A percentile compares a stretch with the other conserved stretches of the same genome.
phyloP scores from a whole-genome alignment of 2,113 vertebrate genomes.

The Amazona guildingii region DNA sequence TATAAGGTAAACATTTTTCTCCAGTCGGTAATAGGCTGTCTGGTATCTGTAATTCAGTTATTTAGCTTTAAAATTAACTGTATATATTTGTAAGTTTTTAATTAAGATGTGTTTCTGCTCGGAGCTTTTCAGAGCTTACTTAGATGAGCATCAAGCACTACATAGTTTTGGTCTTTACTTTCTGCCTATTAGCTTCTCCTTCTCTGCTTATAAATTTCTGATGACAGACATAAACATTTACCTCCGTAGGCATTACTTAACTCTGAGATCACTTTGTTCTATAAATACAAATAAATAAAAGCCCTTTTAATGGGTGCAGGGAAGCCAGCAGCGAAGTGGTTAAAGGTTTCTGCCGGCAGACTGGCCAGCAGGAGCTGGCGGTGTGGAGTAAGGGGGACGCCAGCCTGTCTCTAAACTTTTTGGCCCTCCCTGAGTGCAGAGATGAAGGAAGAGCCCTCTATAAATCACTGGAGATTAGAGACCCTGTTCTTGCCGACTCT shows the following conservation, averaged over 20 bases:
- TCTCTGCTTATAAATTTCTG: conserved; percentile 67
- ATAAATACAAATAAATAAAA: conserved; percentile 72
- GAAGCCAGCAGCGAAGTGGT: conserved; percentile 72
- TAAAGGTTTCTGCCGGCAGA: conserved; percentile 76
- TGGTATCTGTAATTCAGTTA: conserved; percentile 57
- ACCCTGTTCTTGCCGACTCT: conserved; percentile 88
- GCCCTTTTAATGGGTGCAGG: conserved; percentile 54
- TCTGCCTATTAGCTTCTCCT: conserved; percentile 51
- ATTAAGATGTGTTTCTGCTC: conserved; percentile 50
- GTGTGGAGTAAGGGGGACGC: conserved; percentile 85
- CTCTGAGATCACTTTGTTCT: conserved; percentile 68
- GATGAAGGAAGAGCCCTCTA: conserved; percentile 91
- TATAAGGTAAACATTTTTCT: conserved; percentile 54
- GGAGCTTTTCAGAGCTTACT: conserved; percentile 51
- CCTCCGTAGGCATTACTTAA: conserved; percentile 63
- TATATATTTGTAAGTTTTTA: conserved; percentile 68
- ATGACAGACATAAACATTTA: conserved; percentile 68
- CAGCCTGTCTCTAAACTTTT: conserved; percentile 96
- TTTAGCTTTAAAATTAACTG: conserved; percentile 70
- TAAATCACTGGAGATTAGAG: conserved; percentile 99
- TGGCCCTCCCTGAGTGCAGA: conserved; percentile 89
- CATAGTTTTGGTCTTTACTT: conserved; percentile 17
- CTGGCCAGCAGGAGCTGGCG: conserved; percentile 83
- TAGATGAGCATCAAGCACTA: conserved; percentile 40
- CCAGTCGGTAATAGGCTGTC: conserved; percentile 51